A percentile compares a stretch with the other conserved stretches of the same genome.
Evolutionary conservation across 2,888 invertebrate genomes (phyloP).

Genomic region (Microplitis deprimator): DNA sequence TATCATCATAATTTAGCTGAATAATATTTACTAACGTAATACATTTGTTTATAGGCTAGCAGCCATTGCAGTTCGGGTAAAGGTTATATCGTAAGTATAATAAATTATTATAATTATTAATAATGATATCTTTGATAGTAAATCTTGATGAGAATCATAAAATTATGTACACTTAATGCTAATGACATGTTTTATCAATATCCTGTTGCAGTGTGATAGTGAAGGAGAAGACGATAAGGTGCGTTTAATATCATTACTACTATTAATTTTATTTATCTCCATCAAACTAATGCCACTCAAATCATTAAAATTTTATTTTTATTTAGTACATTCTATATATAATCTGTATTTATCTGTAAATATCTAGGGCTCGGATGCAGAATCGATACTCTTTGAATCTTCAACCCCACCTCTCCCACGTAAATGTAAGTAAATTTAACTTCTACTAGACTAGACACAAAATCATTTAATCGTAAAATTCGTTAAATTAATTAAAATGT

Average conservation of each 20-base stretch:
- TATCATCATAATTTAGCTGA: not conserved
- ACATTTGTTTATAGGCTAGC: constrained; percentile 79
- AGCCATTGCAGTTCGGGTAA: constrained; percentile 94
- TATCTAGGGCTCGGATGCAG: constrained; percentile 82
- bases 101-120: constrained; percentile 44
- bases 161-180: constrained; percentile 39
- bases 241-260: constrained; percentile 69
- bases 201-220: constrained; percentile 90
- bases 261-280: not conserved
- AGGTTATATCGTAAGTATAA: constrained; percentile 93
- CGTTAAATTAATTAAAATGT: constrained; percentile 24
- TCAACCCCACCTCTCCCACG: constrained; percentile 76
- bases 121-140: constrained; percentile 37
- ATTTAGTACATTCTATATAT: not conserved
- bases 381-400: constrained; percentile 79
- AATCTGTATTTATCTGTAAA: constrained; percentile 59
- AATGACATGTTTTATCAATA: constrained; percentile 59
- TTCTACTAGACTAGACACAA: not conserved
- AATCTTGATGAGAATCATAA: constrained; percentile 19
- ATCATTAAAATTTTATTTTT: constrained; percentile 21
- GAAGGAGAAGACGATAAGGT: constrained; percentile 94
- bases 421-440: constrained; percentile 71
- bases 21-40: constrained; percentile 31
- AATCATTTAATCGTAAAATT: constrained; percentile 35
- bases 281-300: constrained; percentile 21